Evolutionary conservation across 2,113 vertebrate genomes (phyloP), one percentile per base, ranked within the genome.

Genomic region (Haemorhous mexicanus): DNA sequence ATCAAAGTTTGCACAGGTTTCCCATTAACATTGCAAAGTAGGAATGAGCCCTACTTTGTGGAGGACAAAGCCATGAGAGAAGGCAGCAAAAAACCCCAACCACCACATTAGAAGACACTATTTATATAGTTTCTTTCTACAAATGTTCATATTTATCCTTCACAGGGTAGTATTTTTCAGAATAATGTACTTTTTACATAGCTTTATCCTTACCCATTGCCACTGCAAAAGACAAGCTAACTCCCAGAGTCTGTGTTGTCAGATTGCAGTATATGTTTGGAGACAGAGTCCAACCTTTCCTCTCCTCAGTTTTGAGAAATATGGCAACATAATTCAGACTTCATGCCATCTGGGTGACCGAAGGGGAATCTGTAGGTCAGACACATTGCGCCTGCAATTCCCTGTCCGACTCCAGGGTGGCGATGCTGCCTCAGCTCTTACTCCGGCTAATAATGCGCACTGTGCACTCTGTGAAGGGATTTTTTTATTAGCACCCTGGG

Each of bases 61-160:
- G 50, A 90, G 33, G 59, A 69, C 49, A 94, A 79, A 69, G 44
- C 21, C 43, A 58, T 26, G 12, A 70, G 8, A 80, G 23, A 39
- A 91, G 23, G 3, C 0, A 0, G 21, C 17, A 83, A 85, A 81
- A 63, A 33, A 1, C 0, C 9, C 26, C 28, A 37, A 32, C 17
- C 0, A 5, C 14, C 44, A 46, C 49, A 49, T 56, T 44, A 75
- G 7, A 47, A 81, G 22, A 69, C 70, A 55, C 4, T 63, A 27
- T 37, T 68, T 37, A 18, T 68, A 44, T 19, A 22, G 8, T 52
- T 77, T 50, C 37, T 44, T 77, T 33, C 28, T n/a, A 28, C 18
- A 62, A 75, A 53, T 6, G 9, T 87, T 75, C 28, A 24, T 39
- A 62, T 87, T 62, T 87, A 75, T 75, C 33, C 39, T 35, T 85